Base-by-base conservation (phyloP, 2,888 invertebrate genomes). In the Hedychridium roseum region DNA sequence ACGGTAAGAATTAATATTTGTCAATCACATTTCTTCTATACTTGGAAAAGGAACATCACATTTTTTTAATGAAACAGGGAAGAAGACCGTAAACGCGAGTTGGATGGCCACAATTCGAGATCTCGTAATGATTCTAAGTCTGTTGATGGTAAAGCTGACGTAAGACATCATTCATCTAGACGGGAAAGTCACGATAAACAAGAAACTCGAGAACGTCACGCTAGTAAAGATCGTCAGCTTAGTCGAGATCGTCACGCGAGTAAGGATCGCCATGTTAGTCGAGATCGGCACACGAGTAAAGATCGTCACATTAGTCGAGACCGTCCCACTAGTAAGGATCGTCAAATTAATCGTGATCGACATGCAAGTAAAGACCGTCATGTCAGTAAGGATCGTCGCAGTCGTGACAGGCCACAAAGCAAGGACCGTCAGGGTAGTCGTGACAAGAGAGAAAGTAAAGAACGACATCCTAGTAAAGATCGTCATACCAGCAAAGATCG, bases 381-480 rank as follows among this genome's bases (percentile, higher is more conserved):
- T 39, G 56, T 60, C 16, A 68, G 54, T 14, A 38, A 50, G 5
- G 54, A 52, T 27, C n/a, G n/a, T n/a, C n/a, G n/a, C n/a, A n/a
- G n/a, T n/a, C n/a, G n/a, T n/a, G 73, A 74, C 68, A 54, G 59
- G n/a, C 41, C 4, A 54, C n/a, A n/a, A n/a, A n/a, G 60, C 20
- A 47, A 41, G 41, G 66, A 71, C 12, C 70, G 30, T 71, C 79
- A 36, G 9, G 57, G 62, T 28, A 47, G 57, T 23, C 50, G 56
- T 11, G 64, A 60, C 18, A 58, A 30, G 70, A 78, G 39, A 65
- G 45, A 66, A 15, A 73, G 74, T 68, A 76, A 47, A 64, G 77
- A 52, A 68, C 78, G 31, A 68, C 76, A 28, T 66, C 5, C 79
- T 6, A 79, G 79, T 17, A 68, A 78, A 43, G 60, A 58, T 3